These are phyloP conservation scores for Pseudorectes ferrugineus DNA, from an alignment of 2,113 vertebrate species.

Conservation along the genomic window DNA sequence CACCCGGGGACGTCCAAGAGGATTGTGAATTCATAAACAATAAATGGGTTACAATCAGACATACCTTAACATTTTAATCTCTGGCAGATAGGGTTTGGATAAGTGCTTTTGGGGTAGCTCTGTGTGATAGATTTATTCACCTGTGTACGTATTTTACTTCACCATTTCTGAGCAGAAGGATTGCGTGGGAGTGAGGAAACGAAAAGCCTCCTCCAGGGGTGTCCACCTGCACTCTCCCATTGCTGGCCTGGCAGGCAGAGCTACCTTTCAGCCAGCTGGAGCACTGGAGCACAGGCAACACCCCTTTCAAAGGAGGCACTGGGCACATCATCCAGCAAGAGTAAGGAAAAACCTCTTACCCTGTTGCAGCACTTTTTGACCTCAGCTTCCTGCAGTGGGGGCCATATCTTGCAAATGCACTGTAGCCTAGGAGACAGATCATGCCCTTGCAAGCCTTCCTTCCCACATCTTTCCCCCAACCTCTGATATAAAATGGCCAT, in stretches of 20 bases:
- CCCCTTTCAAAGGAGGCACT: background rate
- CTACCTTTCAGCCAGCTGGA: background rate
- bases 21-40: conserved; percentile 42
- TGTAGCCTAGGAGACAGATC: background rate
- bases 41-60: background rate
- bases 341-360: background rate
- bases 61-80: background rate
- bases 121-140: background rate
- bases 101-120: background rate
- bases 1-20: background rate
- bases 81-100: background rate
- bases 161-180: background rate
- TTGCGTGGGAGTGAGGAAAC: fast-evolving
- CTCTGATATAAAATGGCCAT: fast-evolving
- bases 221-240: background rate
- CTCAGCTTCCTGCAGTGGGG: background rate
- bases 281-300: background rate
- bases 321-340: fast-evolving
- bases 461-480: background rate
- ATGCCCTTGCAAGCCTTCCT: fast-evolving
- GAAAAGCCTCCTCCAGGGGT: background rate
- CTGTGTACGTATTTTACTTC: background rate
- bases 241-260: background rate
- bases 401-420: fast-evolving
- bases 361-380: fast-evolving